These are phyloP conservation scores for Neostethus bicornis DNA, from an alignment of 2,797 vertebrate genomes.

Conservation along the genomic window DNA sequence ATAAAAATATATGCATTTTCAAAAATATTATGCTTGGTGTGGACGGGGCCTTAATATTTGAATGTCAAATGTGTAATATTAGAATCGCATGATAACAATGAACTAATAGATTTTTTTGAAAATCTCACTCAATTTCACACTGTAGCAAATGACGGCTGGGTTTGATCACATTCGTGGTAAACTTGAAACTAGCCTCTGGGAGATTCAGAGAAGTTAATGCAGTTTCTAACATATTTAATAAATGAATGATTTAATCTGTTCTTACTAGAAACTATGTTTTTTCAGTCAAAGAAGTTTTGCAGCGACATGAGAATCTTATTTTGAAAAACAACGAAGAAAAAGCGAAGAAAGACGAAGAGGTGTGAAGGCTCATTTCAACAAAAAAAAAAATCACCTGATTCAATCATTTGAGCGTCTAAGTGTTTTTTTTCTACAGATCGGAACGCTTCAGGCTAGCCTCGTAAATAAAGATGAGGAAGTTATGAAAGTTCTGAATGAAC, in stretches of 20 bases:
- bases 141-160: conserved; percentile 84
- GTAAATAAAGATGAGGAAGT: conserved; percentile 81
- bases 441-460: conserved; percentile 73
- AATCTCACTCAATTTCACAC: conserved; percentile 20
- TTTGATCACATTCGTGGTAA: conserved; percentile 87
- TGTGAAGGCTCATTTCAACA: conserved; percentile 41
- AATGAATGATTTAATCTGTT: no score
- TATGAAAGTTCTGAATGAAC: conserved; percentile 72
- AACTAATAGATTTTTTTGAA: not conserved
- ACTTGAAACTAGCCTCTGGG: conserved; percentile 84
- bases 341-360: conserved; percentile 84
- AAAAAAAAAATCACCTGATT: not conserved
- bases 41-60: no score
- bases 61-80: no score
- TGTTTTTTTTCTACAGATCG: conserved; percentile 72
- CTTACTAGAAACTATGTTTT: no score
- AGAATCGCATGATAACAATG: no score
- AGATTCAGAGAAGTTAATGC: conserved; percentile 86
- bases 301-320: conserved; percentile 83
- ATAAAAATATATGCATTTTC: no score
- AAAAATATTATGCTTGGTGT: no score
- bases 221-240: not conserved
- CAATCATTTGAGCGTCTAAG: not conserved
- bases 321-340: conserved; percentile 80
- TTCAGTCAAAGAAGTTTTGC: conserved; percentile 86